These are phyloP conservation scores for Notospermus geniculatus DNA, from an alignment of 1,140 invertebrate species.

Conservation along the genomic window DNA sequence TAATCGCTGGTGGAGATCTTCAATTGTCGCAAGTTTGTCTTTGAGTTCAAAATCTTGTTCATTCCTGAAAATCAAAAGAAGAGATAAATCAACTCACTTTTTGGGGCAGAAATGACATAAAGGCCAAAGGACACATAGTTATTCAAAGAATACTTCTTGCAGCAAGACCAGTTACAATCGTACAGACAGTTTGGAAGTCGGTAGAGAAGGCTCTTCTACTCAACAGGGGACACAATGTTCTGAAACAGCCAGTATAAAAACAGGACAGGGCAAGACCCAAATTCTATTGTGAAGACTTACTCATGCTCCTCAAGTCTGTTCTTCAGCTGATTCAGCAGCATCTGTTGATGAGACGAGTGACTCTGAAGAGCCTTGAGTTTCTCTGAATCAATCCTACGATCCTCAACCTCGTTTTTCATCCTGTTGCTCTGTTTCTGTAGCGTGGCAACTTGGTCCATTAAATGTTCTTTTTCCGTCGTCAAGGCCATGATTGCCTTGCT, in stretches of 20 bases:
- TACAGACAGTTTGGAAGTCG: too few relatives aligned
- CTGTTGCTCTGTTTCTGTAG: conserved; percentile 47
- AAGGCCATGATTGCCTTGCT: conserved; percentile 49
- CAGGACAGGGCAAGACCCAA: background rate
- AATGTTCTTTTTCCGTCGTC: conserved; percentile 50
- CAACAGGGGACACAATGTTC: too few relatives aligned
- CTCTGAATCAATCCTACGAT: conserved; percentile 41
- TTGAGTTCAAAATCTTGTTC: conserved; percentile 50
- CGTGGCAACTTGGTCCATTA: conserved; percentile 44
- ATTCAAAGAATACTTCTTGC: too few relatives aligned
- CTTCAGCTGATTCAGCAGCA: conserved; percentile 49
- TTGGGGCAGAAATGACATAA: too few relatives aligned
- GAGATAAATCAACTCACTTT: background rate
- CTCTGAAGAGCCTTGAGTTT: conserved; percentile 48
- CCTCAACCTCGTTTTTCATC: conserved; percentile 44
- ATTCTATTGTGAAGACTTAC: conserved; percentile 32
- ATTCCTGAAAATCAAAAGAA: conserved; percentile 29
- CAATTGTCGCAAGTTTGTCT: conserved; percentile 48
- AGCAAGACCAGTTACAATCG: too few relatives aligned
- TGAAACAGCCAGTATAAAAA: background rate
- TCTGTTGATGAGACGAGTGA: conserved; percentile 51
- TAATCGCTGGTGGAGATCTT: conserved; percentile 47
- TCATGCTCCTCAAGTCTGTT: conserved; percentile 51
- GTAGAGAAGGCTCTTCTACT: too few relatives aligned
- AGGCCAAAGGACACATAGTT: too few relatives aligned